Conservation (phyloP, 2,797 vertebrate species). For the Artibeus jamaicensis region DNA sequence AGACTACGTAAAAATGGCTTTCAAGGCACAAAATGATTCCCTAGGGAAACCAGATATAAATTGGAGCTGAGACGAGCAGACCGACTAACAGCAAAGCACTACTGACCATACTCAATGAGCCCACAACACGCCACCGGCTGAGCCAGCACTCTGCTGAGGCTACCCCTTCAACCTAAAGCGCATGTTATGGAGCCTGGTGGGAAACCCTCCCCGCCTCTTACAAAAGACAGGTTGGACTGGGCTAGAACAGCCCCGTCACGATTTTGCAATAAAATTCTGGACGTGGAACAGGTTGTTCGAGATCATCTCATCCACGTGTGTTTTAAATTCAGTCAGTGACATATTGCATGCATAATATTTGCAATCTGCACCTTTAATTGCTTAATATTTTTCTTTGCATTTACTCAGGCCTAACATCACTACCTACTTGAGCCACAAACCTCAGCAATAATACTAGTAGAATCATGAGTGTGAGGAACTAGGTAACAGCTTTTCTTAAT, state of each 20-base stretch:
- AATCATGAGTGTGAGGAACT: conserved; percentile 45
- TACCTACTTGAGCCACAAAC: conserved; percentile 13
- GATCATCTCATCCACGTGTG: conserved; percentile 47
- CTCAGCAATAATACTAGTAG: conserved; percentile 12
- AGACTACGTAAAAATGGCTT: neutral
- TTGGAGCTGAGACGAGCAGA: neutral
- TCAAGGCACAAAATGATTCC: neutral
- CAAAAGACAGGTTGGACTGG: neutral
- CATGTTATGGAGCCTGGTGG: neutral
- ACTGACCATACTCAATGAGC: neutral
- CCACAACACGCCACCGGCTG: neutral
- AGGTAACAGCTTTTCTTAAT: conserved; percentile 29
- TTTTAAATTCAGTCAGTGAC: conserved; percentile 44
- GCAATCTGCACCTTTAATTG: conserved; percentile 50
- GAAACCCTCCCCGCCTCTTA: neutral
- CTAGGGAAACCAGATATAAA: neutral
- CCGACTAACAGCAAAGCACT: neutral
- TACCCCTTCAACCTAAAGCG: neutral
- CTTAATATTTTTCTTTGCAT: conserved; percentile 68
- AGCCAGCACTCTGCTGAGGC: neutral
- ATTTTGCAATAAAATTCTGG: conserved; percentile 32
- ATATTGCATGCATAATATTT: conserved; percentile 46
- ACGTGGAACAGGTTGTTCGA: conserved; percentile 38
- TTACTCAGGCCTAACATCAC: conserved; percentile 55
- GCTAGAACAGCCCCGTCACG: neutral